Percentiles rank a stretch among this genome's conserved stretches.
These are phyloP conservation scores for Nanger granti DNA, from an alignment of 2,113 vertebrate genomes.

Conservation along the genomic window DNA sequence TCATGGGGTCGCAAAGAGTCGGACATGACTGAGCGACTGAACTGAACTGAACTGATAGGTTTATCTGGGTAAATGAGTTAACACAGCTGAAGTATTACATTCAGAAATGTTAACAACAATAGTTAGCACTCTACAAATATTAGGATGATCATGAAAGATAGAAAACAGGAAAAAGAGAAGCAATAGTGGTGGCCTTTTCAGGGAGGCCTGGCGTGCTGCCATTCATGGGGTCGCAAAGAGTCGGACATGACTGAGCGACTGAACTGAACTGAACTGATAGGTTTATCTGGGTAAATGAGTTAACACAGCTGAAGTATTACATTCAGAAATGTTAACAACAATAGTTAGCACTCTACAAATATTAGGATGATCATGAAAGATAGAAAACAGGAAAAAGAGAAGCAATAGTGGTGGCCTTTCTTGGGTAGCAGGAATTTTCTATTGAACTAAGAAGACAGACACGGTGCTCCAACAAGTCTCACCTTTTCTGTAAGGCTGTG, in stretches of 20 bases:
- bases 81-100: background rate
- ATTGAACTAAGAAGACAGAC: background rate
- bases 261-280: too few relatives aligned
- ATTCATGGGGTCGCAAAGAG: too few relatives aligned
- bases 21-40: too few relatives aligned
- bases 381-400: background rate
- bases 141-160: background rate
- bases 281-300: background rate
- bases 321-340: background rate
- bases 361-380: background rate
- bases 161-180: background rate
- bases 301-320: background rate
- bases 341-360: background rate
- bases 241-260: too few relatives aligned
- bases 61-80: background rate
- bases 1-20: too few relatives aligned
- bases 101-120: background rate
- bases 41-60: too few relatives aligned
- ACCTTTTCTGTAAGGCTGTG: too few relatives aligned
- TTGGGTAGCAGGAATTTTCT: background rate
- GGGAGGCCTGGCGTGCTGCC: too few relatives aligned
- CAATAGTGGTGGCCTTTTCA: too few relatives aligned
- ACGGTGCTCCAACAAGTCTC: background rate
- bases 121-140: background rate
- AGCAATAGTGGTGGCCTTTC: background rate